A percentile compares a stretch with the other conserved stretches of the same genome.
These are phyloP conservation scores for Dicranocentrus wangi DNA, from an alignment of 2,888 invertebrate genomes.

Conservation along the genomic window DNA sequence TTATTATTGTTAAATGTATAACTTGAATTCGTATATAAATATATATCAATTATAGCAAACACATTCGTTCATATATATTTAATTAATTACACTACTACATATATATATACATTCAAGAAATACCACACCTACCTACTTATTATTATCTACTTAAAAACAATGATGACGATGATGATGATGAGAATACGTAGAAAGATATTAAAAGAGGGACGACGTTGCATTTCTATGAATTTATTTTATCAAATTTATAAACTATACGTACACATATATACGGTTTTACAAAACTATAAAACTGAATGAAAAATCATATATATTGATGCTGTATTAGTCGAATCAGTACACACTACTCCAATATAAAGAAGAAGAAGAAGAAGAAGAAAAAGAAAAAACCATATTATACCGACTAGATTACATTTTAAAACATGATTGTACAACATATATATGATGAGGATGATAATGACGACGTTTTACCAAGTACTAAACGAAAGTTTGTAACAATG, in stretches of 20 bases:
- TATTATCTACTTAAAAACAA: slow-evolving; percentile 37
- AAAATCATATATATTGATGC: background rate
- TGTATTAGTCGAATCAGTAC: slow-evolving; percentile 25
- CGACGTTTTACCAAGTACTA: slow-evolving; percentile 33
- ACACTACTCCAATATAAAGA: slow-evolving; percentile 20
- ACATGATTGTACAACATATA: no score
- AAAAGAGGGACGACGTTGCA: slow-evolving; percentile 5
- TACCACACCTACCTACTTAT: slow-evolving; percentile 25
- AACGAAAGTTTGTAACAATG: slow-evolving; percentile 39
- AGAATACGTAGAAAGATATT: slow-evolving; percentile 2
- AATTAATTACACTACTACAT: background rate
- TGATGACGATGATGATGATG: background rate
- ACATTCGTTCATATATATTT: slow-evolving; percentile 5
- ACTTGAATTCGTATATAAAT: background rate
- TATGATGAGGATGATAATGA: background rate
- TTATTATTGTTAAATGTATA: background rate
- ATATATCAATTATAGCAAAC: background rate
- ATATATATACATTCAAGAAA: slow-evolving; percentile 23
- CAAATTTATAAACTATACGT: slow-evolving; percentile 29
- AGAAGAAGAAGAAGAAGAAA: no score
- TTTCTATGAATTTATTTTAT: slow-evolving; percentile 36
- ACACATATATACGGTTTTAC: slow-evolving; percentile 15
- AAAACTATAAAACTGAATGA: slow-evolving; percentile 13
- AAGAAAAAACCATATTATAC: no score
- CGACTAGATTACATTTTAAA: no score